phyloP scores from a whole-genome alignment of 2,888 invertebrate genomes.

The Sphaerophoria taeniata region DNA sequence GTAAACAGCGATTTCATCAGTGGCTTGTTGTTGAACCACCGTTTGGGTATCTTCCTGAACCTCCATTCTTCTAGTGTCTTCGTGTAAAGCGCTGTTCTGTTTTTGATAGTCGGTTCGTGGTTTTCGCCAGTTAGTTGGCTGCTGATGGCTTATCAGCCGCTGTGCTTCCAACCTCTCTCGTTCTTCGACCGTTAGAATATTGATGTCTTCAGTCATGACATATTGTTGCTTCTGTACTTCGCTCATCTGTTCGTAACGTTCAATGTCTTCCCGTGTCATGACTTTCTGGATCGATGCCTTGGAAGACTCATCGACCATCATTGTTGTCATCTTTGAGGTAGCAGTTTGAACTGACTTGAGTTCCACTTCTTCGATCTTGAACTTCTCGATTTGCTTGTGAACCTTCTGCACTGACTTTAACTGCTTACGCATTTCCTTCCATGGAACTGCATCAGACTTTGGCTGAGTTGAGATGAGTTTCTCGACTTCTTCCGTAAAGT shows the following conservation, averaged over 20 bases:
- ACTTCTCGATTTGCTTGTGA: slow-evolving; percentile 82
- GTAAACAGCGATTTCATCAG: slow-evolving; percentile 76
- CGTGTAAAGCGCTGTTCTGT: slow-evolving; percentile 77
- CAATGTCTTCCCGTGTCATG: slow-evolving; percentile 79
- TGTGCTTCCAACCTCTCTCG: slow-evolving; percentile 80
- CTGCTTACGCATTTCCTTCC: slow-evolving; percentile 82
- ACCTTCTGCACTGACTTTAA: slow-evolving; percentile 81
- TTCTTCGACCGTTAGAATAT: slow-evolving; percentile 81
- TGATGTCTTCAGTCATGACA: slow-evolving; percentile 80
- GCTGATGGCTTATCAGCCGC: slow-evolving; percentile 78
- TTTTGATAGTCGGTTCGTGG: slow-evolving; percentile 76
- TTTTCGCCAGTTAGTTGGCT: slow-evolving; percentile 81
- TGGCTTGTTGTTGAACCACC: slow-evolving; percentile 78
- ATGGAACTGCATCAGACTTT: slow-evolving; percentile 80
- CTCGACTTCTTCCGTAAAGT: slow-evolving; percentile 82
- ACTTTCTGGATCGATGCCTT: slow-evolving; percentile 79
- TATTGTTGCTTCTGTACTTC: slow-evolving; percentile 78
- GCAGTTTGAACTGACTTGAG: slow-evolving; percentile 82
- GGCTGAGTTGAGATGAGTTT: slow-evolving; percentile 80
- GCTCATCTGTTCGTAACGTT: slow-evolving; percentile 78
- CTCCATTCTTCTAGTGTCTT: slow-evolving; percentile 76
- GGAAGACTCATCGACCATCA: slow-evolving; percentile 83
- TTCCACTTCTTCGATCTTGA: slow-evolving; percentile 83
- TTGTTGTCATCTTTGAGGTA: slow-evolving; percentile 85
- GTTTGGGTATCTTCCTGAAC: slow-evolving; percentile 75